phyloP scores from a whole-genome alignment of 2,797 vertebrate genomes.

The Syngnathus rostellatus region DNA sequence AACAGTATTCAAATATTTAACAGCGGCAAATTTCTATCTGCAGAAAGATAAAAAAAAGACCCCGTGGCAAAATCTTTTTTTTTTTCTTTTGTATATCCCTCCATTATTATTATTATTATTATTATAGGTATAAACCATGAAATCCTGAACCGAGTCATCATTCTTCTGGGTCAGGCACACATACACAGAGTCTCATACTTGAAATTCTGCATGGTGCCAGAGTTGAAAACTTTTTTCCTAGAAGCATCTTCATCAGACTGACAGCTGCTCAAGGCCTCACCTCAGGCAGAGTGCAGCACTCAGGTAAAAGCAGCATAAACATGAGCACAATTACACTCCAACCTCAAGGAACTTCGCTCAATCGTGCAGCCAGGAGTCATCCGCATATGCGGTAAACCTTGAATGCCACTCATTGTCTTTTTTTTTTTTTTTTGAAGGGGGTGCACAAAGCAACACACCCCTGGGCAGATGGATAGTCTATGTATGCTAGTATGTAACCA shows the following conservation, averaged over 20 bases:
- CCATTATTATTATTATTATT: not conserved
- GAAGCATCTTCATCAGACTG: slow-evolving; percentile 16
- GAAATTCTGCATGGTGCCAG: slow-evolving; percentile 3
- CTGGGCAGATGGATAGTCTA: slow-evolving; percentile 14
- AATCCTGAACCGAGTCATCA: not conserved
- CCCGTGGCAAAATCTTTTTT: not conserved
- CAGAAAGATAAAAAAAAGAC: not conserved
- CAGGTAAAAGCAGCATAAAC: slow-evolving; percentile 25
- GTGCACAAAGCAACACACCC: slow-evolving; percentile 5
- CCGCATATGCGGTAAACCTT: slow-evolving; percentile 6
- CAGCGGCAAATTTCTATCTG: not conserved
- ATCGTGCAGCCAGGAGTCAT: not conserved
- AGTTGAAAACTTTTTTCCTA: slow-evolving; percentile 9
- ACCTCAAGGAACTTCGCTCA: not conserved
- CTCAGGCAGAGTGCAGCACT: slow-evolving; percentile 27
- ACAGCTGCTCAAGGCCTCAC: slow-evolving; percentile 33
- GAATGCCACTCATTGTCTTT: slow-evolving; percentile 11
- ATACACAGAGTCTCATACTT: not conserved
- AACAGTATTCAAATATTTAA: not conserved
- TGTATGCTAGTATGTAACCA: slow-evolving; percentile 10
- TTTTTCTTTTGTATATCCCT: not conserved
- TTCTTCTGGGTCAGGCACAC: not conserved
- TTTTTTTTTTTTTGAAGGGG: not conserved
- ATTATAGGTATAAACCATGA: not conserved
- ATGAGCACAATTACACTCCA: slow-evolving; percentile 14